These are phyloP conservation scores for Premnoplex brunnescens DNA, from an alignment of 2,797 vertebrate genomes.

Conservation along the genomic window DNA sequence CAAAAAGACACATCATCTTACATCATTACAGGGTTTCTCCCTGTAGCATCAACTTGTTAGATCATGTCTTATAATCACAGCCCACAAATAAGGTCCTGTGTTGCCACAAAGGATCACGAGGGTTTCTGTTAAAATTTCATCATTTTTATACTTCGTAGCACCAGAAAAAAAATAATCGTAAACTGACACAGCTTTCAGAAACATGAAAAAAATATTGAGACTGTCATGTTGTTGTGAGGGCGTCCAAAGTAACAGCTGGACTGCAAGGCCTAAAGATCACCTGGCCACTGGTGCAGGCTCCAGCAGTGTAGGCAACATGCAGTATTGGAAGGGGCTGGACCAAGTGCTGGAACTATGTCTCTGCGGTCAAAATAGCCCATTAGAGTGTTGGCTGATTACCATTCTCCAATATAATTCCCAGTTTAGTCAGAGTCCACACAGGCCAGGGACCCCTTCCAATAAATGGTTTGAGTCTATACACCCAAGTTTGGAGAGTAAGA, in stretches of 20 bases:
- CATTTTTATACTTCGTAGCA: background rate
- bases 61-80: background rate
- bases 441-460: background rate
- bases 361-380: background rate
- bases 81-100: accelerated
- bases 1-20: background rate
- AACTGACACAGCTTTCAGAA: background rate
- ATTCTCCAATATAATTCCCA: background rate
- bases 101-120: background rate
- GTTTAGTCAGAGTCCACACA: background rate
- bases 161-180: background rate
- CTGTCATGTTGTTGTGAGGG: background rate
- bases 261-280: background rate
- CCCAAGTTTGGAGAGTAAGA: background rate
- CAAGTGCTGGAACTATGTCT: background rate
- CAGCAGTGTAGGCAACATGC: accelerated
- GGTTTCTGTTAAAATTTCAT: background rate
- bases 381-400: background rate
- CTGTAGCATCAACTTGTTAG: background rate
- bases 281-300: background rate
- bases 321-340: background rate
- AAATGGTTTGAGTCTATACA: background rate
- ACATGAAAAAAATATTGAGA: background rate
- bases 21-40: background rate
- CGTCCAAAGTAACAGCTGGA: background rate